Base-by-base conservation (phyloP, 2,113 vertebrate genomes). In the Gobius niger region DNA sequence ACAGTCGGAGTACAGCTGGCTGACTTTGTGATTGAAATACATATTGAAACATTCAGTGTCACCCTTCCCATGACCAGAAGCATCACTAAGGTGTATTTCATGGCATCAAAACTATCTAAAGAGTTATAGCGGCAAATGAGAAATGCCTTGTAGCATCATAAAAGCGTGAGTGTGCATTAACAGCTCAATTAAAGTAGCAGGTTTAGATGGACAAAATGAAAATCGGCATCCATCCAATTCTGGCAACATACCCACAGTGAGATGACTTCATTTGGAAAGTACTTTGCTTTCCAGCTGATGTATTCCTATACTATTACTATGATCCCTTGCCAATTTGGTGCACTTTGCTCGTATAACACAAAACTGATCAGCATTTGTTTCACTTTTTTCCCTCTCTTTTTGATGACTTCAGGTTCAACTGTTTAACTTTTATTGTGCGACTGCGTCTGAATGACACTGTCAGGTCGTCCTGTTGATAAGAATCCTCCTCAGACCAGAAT, bases 391-490 rank as follows among this genome's bases (percentile, higher is more conserved):
- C 52, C 5, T 15, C 9, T n/a, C 40, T 60, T 14, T 60, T 41
- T 60, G 47, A 14, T 14, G 16, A 12, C 7, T 40, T 56, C 1
- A 12, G 12, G 10, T 46, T 46, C 10, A 9, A 7, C 7, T 46
- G 44, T 46, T 46, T 46, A 7, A 46, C 24, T 8, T 12, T 24
- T 54, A 4, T 57, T 41, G 16, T 73, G 56, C 40, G 49, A 4
- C 44, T 34, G 62, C 15, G 24, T 56, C 50, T 53, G 57, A 57
- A 47, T 44, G 66, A 50, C 42, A 65, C 68, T 65, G 54, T 75
- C 54, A 19, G 61, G 56, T 71, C 76, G 60, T 78, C 63, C 10
- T 10, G n/a, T 68, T 80, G 80, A 83, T 71, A 73, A 59, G 72
- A 76, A 57, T 6, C 46, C 71, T 46, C 77, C n/a, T 84, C 65